Evolutionary conservation across 2,888 invertebrate species (phyloP).

Genomic region (Desoria tigrina): DNA sequence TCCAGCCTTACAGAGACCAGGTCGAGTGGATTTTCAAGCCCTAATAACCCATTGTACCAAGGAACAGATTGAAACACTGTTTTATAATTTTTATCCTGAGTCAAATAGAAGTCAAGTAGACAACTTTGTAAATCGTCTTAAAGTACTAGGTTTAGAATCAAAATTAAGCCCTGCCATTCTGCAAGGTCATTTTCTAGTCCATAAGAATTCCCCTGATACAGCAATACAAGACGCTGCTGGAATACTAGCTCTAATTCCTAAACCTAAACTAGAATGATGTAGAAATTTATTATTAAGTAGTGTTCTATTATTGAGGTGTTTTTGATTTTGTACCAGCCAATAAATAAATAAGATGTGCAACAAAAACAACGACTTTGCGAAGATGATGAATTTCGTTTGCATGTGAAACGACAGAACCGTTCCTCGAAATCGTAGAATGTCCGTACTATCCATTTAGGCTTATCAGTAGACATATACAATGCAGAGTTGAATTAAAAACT

Average conservation of each 20-base stretch:
- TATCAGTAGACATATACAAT: no score
- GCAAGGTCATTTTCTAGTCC: constrained; percentile 92
- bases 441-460: no score
- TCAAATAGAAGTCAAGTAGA: constrained; percentile 34
- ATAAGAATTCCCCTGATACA: constrained; percentile 69
- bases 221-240: constrained; percentile 68
- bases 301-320: no score
- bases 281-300: no score
- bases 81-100: constrained; percentile 76
- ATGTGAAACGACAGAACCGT: no score
- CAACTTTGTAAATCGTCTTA: constrained; percentile 45
- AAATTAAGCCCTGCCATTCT: constrained; percentile 81
- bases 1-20: constrained; percentile 91
- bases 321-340: no score
- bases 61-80: constrained; percentile 84
- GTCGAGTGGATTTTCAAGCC: constrained; percentile 89
- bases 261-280: background rate
- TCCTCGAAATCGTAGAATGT: no score
- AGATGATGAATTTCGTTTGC: no score
- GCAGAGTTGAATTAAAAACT: no score
- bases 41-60: constrained; percentile 75
- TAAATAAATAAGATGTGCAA: no score
- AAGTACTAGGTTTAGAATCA: constrained; percentile 28
- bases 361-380: no score
- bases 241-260: constrained; percentile 27